Base-by-base conservation (phyloP, 2,888 invertebrate genomes). In the Agelastica alni region DNA sequence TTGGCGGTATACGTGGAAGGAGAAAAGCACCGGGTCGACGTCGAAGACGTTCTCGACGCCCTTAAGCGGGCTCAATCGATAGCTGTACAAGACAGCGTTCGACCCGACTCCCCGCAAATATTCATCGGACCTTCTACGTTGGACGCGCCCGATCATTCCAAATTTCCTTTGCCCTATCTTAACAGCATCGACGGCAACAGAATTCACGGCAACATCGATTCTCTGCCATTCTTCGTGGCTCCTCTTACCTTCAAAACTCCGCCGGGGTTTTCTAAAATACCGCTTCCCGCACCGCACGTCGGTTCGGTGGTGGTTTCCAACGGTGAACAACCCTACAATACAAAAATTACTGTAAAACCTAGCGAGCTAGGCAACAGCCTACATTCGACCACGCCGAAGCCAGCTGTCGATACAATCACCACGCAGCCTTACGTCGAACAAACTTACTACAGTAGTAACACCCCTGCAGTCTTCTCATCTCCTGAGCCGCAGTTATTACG, bases 201-300 rank as follows among this genome's bases (percentile, higher is more conserved):
- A 51, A 83, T 84, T 6, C 87, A 88, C 65, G 81, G 85, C 51
- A 89, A 88, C 74, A 80, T 90, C 1, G 85, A 85, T 47, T 86
- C 88, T 61, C 73, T 91, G 1, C 89, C 91, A 0, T 92, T 92
- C 75, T 93, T 92, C 66, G 92, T 93, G 4, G 92, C 92, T 0
- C 92, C 92, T 0, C 75, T 91, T 16, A 92, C 89, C 68, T 93
- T 91, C 68, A 86, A 87, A 62, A 86, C 91, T n/a, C 92, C 91
- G 0, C 80, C 83, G 41, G 92, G 92, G 2, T 92, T 90, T 70
- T 88, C 89, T 0, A 93, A 92, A 76, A 92, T 93, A 59, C 86
- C 91, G 0, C 84, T 93, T 71, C 92, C 92, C 0, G 87, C 91
- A 9, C 92, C 92, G 0, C 92, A 93, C 66, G 91, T 93, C 0